These are phyloP conservation scores for Meda fulgida DNA, from an alignment of 2,797 vertebrate species.

Conservation along the genomic window DNA sequence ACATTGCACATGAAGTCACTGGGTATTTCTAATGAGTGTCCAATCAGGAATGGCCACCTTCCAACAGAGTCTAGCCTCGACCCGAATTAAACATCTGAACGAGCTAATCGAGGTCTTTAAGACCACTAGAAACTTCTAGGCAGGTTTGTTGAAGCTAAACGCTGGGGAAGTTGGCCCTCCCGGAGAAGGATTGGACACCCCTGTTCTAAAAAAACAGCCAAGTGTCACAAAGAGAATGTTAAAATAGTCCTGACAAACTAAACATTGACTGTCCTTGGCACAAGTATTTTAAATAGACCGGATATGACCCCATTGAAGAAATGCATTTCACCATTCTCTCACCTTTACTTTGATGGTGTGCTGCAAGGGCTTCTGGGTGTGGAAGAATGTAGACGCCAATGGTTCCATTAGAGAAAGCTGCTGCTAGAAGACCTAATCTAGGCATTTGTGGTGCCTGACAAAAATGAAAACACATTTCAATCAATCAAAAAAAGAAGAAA, in stretches of 20 bases:
- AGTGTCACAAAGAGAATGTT: neutral
- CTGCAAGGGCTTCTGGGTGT: slow-evolving; percentile 81
- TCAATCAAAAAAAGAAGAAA: neutral
- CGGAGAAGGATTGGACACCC: neutral
- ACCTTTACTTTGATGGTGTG: slow-evolving; percentile 76
- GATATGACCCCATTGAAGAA: neutral
- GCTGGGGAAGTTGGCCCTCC: too few species aligned
- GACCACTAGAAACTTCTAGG: neutral
- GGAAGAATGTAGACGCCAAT: slow-evolving; percentile 90
- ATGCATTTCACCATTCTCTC: slow-evolving; percentile 47
- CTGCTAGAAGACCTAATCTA: slow-evolving; percentile 89
- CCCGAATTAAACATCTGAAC: neutral
- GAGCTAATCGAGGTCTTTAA: neutral
- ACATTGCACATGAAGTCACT: neutral
- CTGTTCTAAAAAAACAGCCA: too few species aligned
- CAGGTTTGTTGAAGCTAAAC: neutral
- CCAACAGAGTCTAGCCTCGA: neutral
- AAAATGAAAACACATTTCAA: neutral
- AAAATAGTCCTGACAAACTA: neutral
- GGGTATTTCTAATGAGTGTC: neutral
- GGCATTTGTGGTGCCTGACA: slow-evolving; percentile 83
- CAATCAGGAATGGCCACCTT: neutral
- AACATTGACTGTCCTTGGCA: neutral
- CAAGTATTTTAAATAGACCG: neutral
- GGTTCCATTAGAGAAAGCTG: slow-evolving; percentile 82